These are phyloP conservation scores for Anolis apletophallus DNA, from an alignment of 2,797 vertebrate species.

Conservation along the genomic window DNA sequence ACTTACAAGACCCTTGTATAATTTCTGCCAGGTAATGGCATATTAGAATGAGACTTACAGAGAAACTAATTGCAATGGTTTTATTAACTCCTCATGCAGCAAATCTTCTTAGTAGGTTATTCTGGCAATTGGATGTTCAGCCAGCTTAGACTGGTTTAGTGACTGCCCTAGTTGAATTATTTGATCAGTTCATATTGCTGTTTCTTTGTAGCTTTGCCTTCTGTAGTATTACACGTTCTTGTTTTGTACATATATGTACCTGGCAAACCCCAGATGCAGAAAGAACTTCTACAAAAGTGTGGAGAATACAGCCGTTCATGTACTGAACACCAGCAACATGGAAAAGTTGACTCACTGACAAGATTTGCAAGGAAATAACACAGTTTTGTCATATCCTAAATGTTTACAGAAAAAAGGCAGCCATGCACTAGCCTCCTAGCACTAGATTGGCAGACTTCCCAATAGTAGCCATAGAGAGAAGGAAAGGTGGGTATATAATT, in stretches of 20 bases:
- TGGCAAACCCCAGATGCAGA: background rate
- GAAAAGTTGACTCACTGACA: background rate
- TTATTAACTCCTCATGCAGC: constrained; percentile 9
- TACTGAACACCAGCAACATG: background rate
- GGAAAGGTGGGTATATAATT: background rate
- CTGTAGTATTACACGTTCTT: background rate
- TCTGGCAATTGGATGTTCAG: constrained; percentile 3
- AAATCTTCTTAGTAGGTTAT: constrained; percentile 13
- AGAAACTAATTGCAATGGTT: background rate
- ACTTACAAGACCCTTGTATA: background rate
- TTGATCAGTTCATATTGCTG: background rate
- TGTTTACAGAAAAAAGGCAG: background rate
- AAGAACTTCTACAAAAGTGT: background rate
- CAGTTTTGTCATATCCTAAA: background rate
- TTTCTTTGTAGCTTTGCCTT: background rate
- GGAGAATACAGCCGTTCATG: background rate
- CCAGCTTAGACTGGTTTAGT: background rate
- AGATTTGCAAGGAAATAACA: background rate
- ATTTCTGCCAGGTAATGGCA: background rate
- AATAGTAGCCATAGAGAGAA: background rate
- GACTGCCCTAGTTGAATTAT: background rate
- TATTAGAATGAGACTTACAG: background rate
- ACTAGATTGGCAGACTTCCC: background rate
- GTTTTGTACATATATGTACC: background rate
- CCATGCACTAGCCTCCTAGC: background rate